Evolutionary conservation across 2,797 vertebrate species (phyloP).

Genomic region (Enteromius radiatus): DNA sequence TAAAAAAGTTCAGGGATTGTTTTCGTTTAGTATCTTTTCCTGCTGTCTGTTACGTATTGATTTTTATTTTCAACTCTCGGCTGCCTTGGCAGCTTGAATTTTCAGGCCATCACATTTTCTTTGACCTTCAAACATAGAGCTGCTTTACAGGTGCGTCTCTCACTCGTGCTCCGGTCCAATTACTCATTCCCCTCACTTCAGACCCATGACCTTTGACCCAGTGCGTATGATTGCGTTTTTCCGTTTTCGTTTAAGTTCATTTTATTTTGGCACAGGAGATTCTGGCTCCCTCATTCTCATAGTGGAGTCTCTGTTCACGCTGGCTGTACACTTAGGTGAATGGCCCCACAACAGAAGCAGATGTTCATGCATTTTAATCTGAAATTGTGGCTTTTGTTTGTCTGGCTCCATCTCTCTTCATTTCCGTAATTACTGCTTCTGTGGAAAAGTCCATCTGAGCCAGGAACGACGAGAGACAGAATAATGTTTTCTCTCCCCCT

Average conservation of each 20-base stretch:
- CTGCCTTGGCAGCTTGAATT: conserved; percentile 18
- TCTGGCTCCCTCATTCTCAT: conserved; percentile 8
- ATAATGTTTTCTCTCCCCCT: conserved; percentile 7
- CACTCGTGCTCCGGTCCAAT: not conserved
- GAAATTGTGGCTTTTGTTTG: conserved; percentile 72
- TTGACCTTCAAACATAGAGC: conserved; percentile 32
- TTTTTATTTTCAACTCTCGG: conserved; percentile 22
- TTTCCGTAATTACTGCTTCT: conserved; percentile 73
- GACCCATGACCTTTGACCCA: conserved; percentile 17
- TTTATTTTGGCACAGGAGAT: conserved; percentile 65
- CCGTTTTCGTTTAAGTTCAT: conserved; percentile 41
- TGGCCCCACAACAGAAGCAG: conserved; percentile 56
- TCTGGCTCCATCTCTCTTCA: conserved; percentile 75
- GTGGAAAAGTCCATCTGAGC: conserved; percentile 68
- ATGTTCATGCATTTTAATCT: conserved; percentile 81
- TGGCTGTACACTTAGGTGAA: conserved; percentile 24
- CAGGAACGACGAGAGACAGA: conserved; percentile 56
- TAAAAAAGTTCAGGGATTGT: not conserved
- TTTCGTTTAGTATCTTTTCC: not conserved
- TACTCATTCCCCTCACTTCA: conserved; percentile 28
- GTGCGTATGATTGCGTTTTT: conserved; percentile 31
- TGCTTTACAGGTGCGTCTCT: conserved; percentile 27
- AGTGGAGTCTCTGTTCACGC: not conserved
- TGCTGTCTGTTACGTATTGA: conserved; percentile 20
- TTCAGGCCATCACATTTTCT: conserved; percentile 33